Base-by-base conservation (phyloP, 2,113 vertebrate species). In the Elephantulus edwardii region DNA sequence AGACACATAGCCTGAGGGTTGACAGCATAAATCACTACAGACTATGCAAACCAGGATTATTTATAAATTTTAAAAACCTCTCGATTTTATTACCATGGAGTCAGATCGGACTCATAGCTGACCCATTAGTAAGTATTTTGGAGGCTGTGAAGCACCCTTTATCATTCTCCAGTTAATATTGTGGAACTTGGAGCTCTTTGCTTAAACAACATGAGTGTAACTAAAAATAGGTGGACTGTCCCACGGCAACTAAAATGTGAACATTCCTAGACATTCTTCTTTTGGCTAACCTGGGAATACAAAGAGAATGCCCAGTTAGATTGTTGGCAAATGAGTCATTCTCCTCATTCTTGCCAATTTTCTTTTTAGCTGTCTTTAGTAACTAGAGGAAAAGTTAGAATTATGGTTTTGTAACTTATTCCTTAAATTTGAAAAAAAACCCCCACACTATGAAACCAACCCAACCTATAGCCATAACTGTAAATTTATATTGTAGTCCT, bases 311-410 rank as follows among this genome's bases (percentile, higher is more conserved):
- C 11, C 77, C 20, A 89, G 44, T 46, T 30, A 38, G 2, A 4
- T 71, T 54, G 16, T 38, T 76, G 46, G 46, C 42, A 46, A 78
- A 46, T 22, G 8, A 83, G 14, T 6, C 30, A 8, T 56, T 92
- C 83, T 91, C n/a, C 6, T 89, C 24, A 30, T 54, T 70, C 40
- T 80, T 86, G 40, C 46, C 78, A 84, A 83, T 7, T 81, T 91
- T 35, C 5, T 42, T 70, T 83, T 46, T 72, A 17, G 22, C 12
- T 76, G 58, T 28, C 28, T 60, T 52, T 76, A 24, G 40, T 62
- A 35, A 74, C 38, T 17, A 54, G 42, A 48, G 56, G 68, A 38
- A 72, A 62, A 46, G 46, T 71, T 88, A 74, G 77, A 82, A 28
- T 17, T 66, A 48, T 88, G 80, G 56, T 79, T 91, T 80, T 77